A percentile compares a stretch with the other conserved stretches of the same genome.
These are phyloP conservation scores for Anguilla anguilla DNA, from an alignment of 2,797 vertebrate species.

Conservation along the genomic window DNA sequence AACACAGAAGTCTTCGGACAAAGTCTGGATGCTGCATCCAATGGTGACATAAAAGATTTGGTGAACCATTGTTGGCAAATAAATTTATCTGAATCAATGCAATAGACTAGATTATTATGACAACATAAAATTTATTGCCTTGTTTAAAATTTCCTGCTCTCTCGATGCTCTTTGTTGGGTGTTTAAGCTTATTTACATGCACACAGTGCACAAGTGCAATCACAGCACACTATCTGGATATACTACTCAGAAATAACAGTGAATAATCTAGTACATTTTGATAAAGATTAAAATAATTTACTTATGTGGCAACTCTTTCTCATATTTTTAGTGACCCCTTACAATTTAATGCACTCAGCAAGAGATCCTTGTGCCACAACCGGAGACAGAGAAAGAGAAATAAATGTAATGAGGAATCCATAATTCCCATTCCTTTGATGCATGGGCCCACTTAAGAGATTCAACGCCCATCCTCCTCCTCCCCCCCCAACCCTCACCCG, in stretches of 20 bases:
- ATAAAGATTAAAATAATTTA: background rate
- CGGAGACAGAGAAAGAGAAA: slow-evolving; percentile 27
- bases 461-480: background rate
- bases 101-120: background rate
- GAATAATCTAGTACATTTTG: background rate
- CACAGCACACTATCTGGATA: background rate
- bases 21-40: background rate
- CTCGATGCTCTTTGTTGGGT: background rate
- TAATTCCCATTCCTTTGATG: slow-evolving; percentile 54
- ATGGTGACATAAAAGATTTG: background rate
- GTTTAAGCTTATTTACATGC: background rate
- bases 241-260: background rate
- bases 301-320: background rate
- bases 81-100: background rate
- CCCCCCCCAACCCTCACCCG: too few species aligned
- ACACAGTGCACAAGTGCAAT: background rate
- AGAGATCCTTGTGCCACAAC: background rate
- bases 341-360: background rate
- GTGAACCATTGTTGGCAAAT: background rate
- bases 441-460: slow-evolving; percentile 43
- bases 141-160: background rate
- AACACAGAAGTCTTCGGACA: background rate
- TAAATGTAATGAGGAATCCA: slow-evolving; percentile 50
- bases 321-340: background rate
- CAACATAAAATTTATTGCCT: background rate